Base-by-base conservation (phyloP, 2,113 vertebrate genomes). In the Hippocampus barbouri region DNA sequence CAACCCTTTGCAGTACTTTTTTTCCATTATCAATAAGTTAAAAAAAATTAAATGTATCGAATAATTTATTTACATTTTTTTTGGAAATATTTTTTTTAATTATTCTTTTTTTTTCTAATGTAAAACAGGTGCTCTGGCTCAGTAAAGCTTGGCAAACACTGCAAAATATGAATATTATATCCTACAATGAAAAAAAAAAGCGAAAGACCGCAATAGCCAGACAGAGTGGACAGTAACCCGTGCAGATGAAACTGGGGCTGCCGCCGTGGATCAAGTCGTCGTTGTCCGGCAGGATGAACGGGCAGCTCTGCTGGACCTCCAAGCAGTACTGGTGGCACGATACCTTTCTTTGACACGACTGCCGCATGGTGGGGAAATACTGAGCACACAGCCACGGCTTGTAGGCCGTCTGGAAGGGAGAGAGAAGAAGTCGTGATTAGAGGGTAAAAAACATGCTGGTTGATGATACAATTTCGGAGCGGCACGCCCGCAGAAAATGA, bases 381-480 rank as follows among this genome's bases (percentile, higher is more conserved):
- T 98, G 96, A 90, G 95, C 96, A 90, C 97, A 99, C 83, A 99
- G 92, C 97, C 97, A 98, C 92, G 95, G 96, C 92, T 98, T 98
- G 87, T 99, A 99, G 93, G 96, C 97, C 89, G 90, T 93, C 97
- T 99, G 90, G 74, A 68, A 69, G 86, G 75, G 81, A 77, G 71
- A 65, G 62, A 59, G 71, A 72, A 71, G 69, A 75, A 41, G 41
- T 41, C 9, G n/a, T 41, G 18, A 61, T 18, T 34, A 66, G n/a
- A 65, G 23, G 56, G 53, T 53, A 77, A 34, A 72, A 68, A 68
- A 71, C 38, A 82, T 70, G 72, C 57, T 62, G 60, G 11, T 65
- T 65, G 30, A 69, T 15, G 51, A 61, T 18, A 18, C 59, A 61
- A 61, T 61, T 7, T 5, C 25, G 27, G 25, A 25, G 12, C 23